Conservation (phyloP, 2,113 vertebrate genomes). For the Nothocercus nigrocapillus region DNA sequence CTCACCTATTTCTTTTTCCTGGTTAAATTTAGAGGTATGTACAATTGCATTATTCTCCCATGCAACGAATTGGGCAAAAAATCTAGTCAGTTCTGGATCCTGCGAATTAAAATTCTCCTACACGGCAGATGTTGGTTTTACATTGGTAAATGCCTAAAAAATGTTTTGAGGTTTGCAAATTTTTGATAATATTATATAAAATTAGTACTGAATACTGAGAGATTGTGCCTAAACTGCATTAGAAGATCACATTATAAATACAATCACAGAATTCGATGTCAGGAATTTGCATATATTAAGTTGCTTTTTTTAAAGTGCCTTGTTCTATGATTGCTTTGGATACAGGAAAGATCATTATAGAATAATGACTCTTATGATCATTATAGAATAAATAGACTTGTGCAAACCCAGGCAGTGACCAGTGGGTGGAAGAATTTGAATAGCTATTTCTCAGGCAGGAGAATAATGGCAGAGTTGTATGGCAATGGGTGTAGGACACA, state of each 20-base stretch:
- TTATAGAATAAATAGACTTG: not conserved
- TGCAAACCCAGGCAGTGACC: not conserved
- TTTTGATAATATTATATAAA: not conserved
- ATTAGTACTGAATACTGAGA: not conserved
- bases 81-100: not conserved
- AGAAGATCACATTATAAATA: not conserved
- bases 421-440: not conserved
- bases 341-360: not conserved
- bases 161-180: not conserved
- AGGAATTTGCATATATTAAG: not conserved
- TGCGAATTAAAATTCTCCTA: not conserved
- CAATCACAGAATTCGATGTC: not conserved
- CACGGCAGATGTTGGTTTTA: not conserved
- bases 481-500: not conserved
- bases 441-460: not conserved
- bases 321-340: not conserved
- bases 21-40: slow-evolving; percentile 44
- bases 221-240: not conserved
- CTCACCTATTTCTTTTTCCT: slow-evolving; percentile 46
- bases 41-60: not conserved
- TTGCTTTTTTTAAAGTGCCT: not conserved
- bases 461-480: not conserved
- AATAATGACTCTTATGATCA: not conserved
- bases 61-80: not conserved
- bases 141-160: not conserved